Evolutionary conservation across 2,113 vertebrate species (phyloP), one percentile per base, ranked within the genome.

Genomic region (Dasyprocta punctata): DNA sequence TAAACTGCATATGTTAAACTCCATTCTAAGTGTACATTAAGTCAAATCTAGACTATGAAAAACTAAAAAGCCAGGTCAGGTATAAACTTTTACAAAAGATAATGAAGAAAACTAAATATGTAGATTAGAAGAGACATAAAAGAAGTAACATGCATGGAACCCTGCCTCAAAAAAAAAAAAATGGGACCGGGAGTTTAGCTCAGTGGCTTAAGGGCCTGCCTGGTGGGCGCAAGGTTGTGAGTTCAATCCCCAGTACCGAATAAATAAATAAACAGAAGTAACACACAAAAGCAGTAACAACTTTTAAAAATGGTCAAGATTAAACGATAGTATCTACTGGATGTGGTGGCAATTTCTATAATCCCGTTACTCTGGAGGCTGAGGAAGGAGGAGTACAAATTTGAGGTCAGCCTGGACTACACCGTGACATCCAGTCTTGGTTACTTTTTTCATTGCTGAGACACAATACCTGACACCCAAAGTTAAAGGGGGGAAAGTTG

Each of bases 61-160:
- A 92, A 44, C 24, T 77, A 36, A 20, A 52, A 33, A 80, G 65
- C 1, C n/a, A 89, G 26, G 63, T 65, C 61, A 90, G 73, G 90
- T 36, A 60, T 73, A 87, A 41, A 65, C 36, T 65, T 96, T 54
- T 87, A 65, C 56, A 78, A 69, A 71, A 75, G 63, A 24, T 89
- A 56, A 41, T 19, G 30, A 22, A 67, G 49, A 75, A 41, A 84
- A 77, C 5, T 44, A 5, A 80, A 96, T 52, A 36, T 80, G 8
- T 14, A 86, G 44, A 47, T 47, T 69, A 36, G 30, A 36, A 94
- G 26, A 83, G 19, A 69, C 47, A 61, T 86, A 82, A 82, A 71
- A 96, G 69, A 86, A 96, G 61, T 58, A 49, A 49, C 47, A 52
- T n/a, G n/a, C n/a, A n/a, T n/a, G n/a, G n/a, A n/a, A n/a, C n/a